A percentile compares a stretch with the other conserved stretches of the same genome.
Evolutionary conservation across 1,140 invertebrate genomes (phyloP).

Genomic region (Scylla paramamosain): DNA sequence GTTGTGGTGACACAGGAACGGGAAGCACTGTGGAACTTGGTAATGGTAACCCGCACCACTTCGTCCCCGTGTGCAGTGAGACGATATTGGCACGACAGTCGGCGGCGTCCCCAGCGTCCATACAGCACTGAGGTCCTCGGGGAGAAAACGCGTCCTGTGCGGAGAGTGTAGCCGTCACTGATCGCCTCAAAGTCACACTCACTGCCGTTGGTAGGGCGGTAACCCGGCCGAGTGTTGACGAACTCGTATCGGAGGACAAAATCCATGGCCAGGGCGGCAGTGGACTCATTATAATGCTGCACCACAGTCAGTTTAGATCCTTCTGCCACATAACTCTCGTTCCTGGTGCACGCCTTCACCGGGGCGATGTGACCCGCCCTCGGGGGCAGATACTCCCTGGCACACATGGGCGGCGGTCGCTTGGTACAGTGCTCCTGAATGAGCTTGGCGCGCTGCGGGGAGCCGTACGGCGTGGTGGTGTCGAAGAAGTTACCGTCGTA

Average conservation of each 20-base stretch:
- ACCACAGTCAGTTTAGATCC: conserved; percentile 75
- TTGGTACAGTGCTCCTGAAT: conserved; percentile 74
- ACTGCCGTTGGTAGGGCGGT: conserved; percentile 73
- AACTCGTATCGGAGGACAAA: conserved; percentile 76
- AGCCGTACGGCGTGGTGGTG: conserved; percentile 68
- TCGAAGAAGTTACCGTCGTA: conserved; percentile 84
- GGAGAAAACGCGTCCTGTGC: conserved; percentile 69
- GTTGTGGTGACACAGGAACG: conserved; percentile 75
- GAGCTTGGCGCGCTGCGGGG: conserved; percentile 62
- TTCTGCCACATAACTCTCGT: conserved; percentile 74
- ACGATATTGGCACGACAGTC: conserved; percentile 74
- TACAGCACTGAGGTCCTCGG: conserved; percentile 75
- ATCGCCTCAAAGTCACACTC: conserved; percentile 76
- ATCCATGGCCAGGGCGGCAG: conserved; percentile 75
- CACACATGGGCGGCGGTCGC: conserved; percentile 76
- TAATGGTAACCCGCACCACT: conserved; percentile 74
- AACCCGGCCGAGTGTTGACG: conserved; percentile 75
- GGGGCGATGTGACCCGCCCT: conserved; percentile 49
- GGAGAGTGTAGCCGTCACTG: conserved; percentile 74
- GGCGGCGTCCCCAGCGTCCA: conserved; percentile 72
- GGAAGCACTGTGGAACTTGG: conserved; percentile 74
- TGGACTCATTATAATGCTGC: conserved; percentile 76
- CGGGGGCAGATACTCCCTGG: conserved; percentile 72
- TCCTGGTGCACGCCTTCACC: conserved; percentile 75
- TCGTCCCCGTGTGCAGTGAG: conserved; percentile 72